phyloP scores from a whole-genome alignment of 2,797 vertebrate genomes.

The Vespertilio murinus region DNA sequence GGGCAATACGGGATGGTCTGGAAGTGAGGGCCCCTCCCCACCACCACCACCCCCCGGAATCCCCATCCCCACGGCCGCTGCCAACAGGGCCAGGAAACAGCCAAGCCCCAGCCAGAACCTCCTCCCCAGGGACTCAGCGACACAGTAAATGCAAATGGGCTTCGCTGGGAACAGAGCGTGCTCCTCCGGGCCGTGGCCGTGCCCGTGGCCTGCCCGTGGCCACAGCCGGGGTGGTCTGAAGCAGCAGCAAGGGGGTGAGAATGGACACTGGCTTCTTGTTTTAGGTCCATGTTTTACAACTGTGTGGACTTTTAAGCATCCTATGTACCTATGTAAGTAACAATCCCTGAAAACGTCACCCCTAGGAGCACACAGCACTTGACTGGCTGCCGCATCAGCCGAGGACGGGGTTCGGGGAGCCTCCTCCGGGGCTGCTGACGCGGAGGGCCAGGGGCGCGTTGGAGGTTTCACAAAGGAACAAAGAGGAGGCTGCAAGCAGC shows the following conservation, averaged over 20 bases:
- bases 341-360: background rate
- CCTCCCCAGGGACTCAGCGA: background rate
- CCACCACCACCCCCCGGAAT: fast-evolving
- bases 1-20: background rate
- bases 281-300: background rate
- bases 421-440: fast-evolving
- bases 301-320: background rate
- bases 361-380: background rate
- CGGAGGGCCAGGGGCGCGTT: no score
- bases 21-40: no score
- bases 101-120: background rate
- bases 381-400: background rate
- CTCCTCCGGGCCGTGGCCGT: background rate
- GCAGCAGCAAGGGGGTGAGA: background rate
- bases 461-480: slow-evolving; percentile 56
- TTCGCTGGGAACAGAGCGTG: background rate
- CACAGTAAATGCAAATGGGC: background rate
- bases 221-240: background rate
- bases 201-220: background rate
- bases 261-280: background rate
- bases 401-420: background rate
- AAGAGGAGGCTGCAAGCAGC: background rate
- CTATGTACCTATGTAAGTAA: background rate
- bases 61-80: background rate
- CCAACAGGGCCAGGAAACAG: background rate